Conservation (phyloP, 2,113 vertebrate genomes). For the Oostethus manadensis region DNA sequence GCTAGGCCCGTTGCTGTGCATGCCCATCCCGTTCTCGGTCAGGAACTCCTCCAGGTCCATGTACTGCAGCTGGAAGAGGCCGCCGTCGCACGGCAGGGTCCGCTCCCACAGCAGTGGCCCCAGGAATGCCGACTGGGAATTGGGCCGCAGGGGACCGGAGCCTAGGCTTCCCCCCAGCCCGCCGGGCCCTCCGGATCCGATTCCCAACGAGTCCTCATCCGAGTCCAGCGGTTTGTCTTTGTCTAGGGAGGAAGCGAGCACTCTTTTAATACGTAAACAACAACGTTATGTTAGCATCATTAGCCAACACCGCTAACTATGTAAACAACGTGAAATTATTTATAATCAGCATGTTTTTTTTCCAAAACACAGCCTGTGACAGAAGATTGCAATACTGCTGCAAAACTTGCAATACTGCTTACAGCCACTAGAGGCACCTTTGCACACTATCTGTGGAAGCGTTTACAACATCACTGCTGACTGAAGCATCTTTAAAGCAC, state of each 20-base stretch:
- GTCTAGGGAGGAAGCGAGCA: constrained; percentile 45
- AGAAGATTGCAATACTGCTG: too few species aligned
- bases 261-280: background rate
- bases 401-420: too few species aligned
- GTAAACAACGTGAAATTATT: too few species aligned
- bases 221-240: constrained; percentile 73
- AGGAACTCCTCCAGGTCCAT: constrained; percentile 81
- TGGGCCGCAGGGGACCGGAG: constrained; percentile 52
- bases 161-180: constrained; percentile 39
- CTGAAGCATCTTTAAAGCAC: too few species aligned
- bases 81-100: constrained; percentile 73
- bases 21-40: constrained; percentile 77
- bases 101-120: constrained; percentile 76
- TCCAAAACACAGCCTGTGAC: too few species aligned
- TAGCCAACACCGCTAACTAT: too few species aligned
- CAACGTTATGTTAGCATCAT: too few species aligned
- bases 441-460: too few species aligned
- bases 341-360: too few species aligned
- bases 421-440: too few species aligned
- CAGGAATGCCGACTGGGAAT: constrained; percentile 73
- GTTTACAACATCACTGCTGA: too few species aligned
- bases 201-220: constrained; percentile 62
- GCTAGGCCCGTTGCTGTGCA: constrained; percentile 66
- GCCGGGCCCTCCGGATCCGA: constrained; percentile 18
- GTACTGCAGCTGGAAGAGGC: constrained; percentile 78